Percentiles rank a stretch among this genome's conserved stretches.
phyloP scores from a whole-genome alignment of 2,113 vertebrate genomes.

The Ptyas mucosa region DNA sequence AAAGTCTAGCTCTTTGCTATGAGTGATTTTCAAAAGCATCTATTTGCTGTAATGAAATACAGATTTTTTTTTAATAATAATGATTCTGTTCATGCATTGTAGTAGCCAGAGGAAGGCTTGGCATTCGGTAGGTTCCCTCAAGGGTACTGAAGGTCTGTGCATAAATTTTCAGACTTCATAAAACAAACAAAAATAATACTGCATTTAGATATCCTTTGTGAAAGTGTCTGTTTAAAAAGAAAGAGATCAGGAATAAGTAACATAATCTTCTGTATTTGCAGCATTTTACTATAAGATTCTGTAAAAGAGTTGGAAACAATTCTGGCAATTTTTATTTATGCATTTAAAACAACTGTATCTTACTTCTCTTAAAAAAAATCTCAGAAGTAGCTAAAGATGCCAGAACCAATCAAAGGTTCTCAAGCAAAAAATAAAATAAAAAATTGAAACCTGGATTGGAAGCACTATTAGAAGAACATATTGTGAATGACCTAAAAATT shows the following conservation, averaged over 20 bases:
- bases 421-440: not conserved
- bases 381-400: not conserved
- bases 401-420: not conserved
- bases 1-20: too few relatives aligned
- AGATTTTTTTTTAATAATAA: not conserved
- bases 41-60: not conserved
- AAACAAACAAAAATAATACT: not conserved
- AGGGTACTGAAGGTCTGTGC: not conserved
- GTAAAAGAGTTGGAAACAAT: not conserved
- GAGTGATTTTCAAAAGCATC: not conserved
- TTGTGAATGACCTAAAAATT: not conserved
- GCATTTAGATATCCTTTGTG: not conserved
- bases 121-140: not conserved
- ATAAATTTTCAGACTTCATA: not conserved
- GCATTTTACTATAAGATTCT: not conserved
- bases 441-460: not conserved
- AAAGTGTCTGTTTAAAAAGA: not conserved
- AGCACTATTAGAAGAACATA: not conserved
- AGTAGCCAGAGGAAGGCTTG: not conserved
- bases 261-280: not conserved
- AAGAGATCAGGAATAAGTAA: not conserved
- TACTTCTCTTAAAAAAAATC: not conserved
- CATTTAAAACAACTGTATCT: not conserved
- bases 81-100: not conserved
- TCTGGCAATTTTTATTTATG: not conserved